Percentiles rank a stretch among this genome's conserved stretches.
Evolutionary conservation across 2,888 invertebrate genomes (phyloP).

Genomic region (Cheiracanthium punctorium): DNA sequence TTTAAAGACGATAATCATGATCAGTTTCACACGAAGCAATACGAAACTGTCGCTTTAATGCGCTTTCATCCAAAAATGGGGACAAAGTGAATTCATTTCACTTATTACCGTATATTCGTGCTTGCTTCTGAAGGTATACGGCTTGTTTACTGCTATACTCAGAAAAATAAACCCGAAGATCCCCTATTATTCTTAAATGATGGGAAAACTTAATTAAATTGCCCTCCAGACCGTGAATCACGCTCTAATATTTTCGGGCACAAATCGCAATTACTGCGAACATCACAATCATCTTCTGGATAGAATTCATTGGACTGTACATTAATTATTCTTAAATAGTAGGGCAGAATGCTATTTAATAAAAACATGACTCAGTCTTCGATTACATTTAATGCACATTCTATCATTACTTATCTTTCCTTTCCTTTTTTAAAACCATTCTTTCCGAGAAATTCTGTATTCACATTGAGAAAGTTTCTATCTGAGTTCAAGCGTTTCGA

Average conservation of each 20-base stretch:
- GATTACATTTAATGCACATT: neutral
- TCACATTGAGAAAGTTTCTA: too few species aligned
- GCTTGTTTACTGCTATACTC: neutral
- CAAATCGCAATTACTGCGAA: conserved; percentile 24
- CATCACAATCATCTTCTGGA: conserved; percentile 16
- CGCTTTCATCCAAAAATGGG: too few species aligned
- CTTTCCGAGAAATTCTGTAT: too few species aligned
- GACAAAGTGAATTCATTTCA: too few species aligned
- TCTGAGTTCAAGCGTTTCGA: too few species aligned
- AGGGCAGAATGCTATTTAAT: neutral
- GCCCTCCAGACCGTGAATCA: conserved; percentile 20
- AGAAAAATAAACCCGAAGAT: neutral
- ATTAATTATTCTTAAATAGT: conserved; percentile 45
- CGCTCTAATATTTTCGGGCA: conserved; percentile 22
- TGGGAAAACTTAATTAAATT: conserved; percentile 26
- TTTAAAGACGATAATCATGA: too few species aligned
- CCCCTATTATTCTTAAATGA: too few species aligned
- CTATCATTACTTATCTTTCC: neutral
- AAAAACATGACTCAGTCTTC: neutral
- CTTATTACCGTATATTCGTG: too few species aligned
- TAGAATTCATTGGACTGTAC: conserved; percentile 36
- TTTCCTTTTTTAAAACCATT: neutral
- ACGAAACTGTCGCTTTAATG: too few species aligned
- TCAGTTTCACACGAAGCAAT: too few species aligned
- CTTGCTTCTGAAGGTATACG: neutral